Evolutionary conservation across 1,140 invertebrate species (phyloP).

Genomic region (Brachionus asplanchnoidis): DNA sequence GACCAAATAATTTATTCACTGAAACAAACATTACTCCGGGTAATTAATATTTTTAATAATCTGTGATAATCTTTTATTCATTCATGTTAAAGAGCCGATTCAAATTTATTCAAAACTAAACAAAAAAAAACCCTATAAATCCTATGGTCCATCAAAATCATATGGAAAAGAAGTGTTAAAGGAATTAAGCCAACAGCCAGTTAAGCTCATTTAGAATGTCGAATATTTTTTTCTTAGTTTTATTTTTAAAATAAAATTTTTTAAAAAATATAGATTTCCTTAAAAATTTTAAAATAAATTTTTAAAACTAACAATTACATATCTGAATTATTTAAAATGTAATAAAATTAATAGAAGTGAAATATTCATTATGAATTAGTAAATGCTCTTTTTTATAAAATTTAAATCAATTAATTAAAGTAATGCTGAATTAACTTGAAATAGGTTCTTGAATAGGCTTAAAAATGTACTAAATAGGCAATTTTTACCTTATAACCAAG

Average conservation of each 20-base stretch:
- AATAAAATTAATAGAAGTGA: too few relatives aligned
- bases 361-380: too few relatives aligned
- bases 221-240: not conserved
- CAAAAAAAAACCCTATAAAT: not conserved
- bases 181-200: not conserved
- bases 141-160: not conserved
- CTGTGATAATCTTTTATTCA: not conserved
- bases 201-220: not conserved
- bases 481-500: not conserved
- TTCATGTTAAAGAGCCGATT: not conserved
- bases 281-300: too few relatives aligned
- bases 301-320: too few relatives aligned
- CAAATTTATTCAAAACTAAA: not conserved
- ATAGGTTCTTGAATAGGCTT: not conserved
- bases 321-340: too few relatives aligned
- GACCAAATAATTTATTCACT: conserved; percentile 6
- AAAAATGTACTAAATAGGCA: not conserved
- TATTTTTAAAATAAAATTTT: too few relatives aligned
- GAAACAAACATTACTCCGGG: not conserved
- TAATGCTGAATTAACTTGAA: not conserved
- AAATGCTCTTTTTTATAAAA: not conserved
- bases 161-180: not conserved
- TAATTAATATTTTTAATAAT: not conserved
- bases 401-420: not conserved
- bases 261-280: too few relatives aligned